These are phyloP conservation scores for Camponotus pennsylvanicus DNA, from an alignment of 1,140 invertebrate genomes.

Conservation along the genomic window DNA sequence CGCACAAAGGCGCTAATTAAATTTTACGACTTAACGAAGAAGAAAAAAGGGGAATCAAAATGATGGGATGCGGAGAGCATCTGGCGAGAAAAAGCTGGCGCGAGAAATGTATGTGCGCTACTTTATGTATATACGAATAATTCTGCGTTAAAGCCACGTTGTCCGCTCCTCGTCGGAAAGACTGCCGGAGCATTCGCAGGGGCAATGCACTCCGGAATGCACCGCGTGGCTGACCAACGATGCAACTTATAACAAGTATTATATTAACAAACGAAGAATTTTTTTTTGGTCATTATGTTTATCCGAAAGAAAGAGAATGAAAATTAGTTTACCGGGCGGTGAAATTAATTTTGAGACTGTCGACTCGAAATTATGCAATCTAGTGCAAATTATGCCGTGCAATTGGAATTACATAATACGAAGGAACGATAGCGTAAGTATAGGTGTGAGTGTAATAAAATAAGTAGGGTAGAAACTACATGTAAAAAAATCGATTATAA, in stretches of 20 bases:
- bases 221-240: slow-evolving; percentile 79
- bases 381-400: background rate
- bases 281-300: background rate
- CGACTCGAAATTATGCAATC: background rate
- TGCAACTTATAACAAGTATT: slow-evolving; percentile 73
- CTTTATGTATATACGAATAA: slow-evolving; percentile 58
- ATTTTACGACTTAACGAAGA: slow-evolving; percentile 55
- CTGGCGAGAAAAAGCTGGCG: slow-evolving; percentile 68
- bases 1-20: slow-evolving; percentile 35
- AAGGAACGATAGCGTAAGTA: background rate
- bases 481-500: slow-evolving; percentile 2
- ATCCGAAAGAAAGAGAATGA: background rate
- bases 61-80: slow-evolving; percentile 41
- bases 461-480: too few species aligned
- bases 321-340: background rate
- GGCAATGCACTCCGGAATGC: slow-evolving; percentile 86
- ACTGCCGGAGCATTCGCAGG: slow-evolving; percentile 82
- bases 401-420: background rate
- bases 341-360: slow-evolving; percentile 25
- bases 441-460: background rate
- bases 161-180: slow-evolving; percentile 67
- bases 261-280: slow-evolving; percentile 29
- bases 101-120: slow-evolving; percentile 65
- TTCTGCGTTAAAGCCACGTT: slow-evolving; percentile 79
- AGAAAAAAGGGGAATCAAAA: slow-evolving; percentile 44